Evolutionary conservation across 2,113 vertebrate genomes (phyloP).

Genomic region (Columba janthina): DNA sequence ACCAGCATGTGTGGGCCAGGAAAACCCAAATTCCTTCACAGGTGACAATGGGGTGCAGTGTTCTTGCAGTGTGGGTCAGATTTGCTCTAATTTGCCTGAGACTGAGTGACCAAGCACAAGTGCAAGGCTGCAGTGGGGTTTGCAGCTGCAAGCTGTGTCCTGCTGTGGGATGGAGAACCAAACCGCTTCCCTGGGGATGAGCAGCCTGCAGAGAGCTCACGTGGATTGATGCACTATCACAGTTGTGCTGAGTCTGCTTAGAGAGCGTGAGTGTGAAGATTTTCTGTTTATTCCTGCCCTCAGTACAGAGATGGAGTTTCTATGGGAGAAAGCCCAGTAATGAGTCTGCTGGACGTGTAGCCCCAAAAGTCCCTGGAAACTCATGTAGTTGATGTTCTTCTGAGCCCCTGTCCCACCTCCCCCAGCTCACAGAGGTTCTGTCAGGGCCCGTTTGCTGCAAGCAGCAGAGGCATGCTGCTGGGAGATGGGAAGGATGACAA

Average conservation of each 20-base stretch:
- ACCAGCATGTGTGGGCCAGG: rapidly evolving
- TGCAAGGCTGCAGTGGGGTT: background rate
- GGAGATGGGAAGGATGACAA: constrained; percentile 25
- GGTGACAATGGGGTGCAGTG: rapidly evolving
- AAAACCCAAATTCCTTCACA: background rate
- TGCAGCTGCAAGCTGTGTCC: rapidly evolving
- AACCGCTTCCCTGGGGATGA: background rate
- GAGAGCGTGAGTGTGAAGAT: background rate
- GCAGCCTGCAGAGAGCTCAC: rapidly evolving
- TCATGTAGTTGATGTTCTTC: background rate
- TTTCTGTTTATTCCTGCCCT: background rate
- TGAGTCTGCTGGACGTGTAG: background rate
- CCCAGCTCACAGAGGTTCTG: background rate
- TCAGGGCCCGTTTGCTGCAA: background rate
- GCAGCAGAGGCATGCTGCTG: background rate
- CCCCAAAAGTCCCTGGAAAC: background rate
- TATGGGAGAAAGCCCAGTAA: background rate
- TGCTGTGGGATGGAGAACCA: background rate
- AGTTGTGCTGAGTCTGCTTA: background rate
- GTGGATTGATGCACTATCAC: rapidly evolving
- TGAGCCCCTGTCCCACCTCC: background rate
- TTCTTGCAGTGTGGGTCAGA: rapidly evolving
- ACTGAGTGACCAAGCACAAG: background rate
- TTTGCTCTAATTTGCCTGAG: background rate
- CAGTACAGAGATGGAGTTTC: background rate